A percentile compares a stretch with the other conserved stretches of the same genome.
These are phyloP conservation scores for Cydia splendana DNA, from an alignment of 1,140 invertebrate genomes.

Conservation along the genomic window DNA sequence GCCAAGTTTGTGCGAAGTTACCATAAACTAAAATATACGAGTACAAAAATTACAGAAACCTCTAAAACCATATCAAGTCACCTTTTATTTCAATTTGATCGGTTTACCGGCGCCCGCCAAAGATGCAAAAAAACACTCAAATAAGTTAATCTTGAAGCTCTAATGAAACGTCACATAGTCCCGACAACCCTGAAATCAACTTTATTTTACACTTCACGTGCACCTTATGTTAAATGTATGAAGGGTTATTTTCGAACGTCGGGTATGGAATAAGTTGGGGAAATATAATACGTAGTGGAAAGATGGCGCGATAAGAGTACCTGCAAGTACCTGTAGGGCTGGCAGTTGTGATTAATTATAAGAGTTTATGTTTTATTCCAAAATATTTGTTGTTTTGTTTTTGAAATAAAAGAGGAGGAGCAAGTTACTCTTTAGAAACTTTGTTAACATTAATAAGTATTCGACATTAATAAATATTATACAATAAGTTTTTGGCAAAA, in stretches of 20 bases:
- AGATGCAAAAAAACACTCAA: constrained; percentile 49
- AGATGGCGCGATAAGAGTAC: constrained; percentile 71
- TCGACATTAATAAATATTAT: too few species aligned
- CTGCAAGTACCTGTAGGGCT: constrained; percentile 55
- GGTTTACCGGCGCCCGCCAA: constrained; percentile 20
- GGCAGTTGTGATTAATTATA: constrained; percentile 34
- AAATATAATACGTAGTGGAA: constrained; percentile 69
- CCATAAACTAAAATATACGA: too few species aligned
- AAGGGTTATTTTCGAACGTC: constrained; percentile 42
- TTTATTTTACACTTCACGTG: neutral
- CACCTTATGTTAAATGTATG: constrained; percentile 22
- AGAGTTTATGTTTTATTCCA: neutral
- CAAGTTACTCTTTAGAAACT: too few species aligned
- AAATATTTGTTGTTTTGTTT: neutral
- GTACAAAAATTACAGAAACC: neutral
- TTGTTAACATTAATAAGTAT: too few species aligned
- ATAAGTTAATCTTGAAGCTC: constrained; percentile 69
- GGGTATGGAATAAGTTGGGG: constrained; percentile 40
- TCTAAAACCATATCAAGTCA: constrained; percentile 4
- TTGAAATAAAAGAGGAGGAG: neutral
- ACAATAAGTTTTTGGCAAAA: too few species aligned
- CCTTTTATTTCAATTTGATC: constrained; percentile 16
- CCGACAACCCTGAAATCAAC: constrained; percentile 52
- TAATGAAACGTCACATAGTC: constrained; percentile 71
- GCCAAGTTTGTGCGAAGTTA: too few species aligned